A percentile compares a stretch with the other conserved stretches of the same genome.
Conservation (phyloP, 2,888 invertebrate genomes). For the Mythimna albipuncta region DNA sequence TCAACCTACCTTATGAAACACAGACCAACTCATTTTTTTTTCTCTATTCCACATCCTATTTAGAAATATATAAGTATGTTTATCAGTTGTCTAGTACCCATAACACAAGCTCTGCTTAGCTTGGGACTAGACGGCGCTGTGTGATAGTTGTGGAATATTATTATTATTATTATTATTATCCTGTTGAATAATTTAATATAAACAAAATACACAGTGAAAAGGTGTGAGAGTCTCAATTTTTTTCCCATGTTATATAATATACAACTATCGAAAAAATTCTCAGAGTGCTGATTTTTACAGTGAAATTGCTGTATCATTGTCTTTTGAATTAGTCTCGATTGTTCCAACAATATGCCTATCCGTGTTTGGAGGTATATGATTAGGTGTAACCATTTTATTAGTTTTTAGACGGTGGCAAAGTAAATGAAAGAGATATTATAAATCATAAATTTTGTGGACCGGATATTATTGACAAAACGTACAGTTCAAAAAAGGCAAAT, state of each 20-base stretch:
- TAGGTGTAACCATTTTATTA: not conserved
- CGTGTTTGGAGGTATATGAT: not conserved
- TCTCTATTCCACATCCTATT: not conserved
- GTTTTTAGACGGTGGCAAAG: not conserved
- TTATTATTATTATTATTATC: no score
- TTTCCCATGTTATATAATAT: slow-evolving; percentile 13
- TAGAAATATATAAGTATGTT: no score
- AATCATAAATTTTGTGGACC: not conserved
- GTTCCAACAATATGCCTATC: not conserved
- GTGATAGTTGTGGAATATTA: no score
- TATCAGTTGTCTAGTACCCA: no score
- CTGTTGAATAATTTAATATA: slow-evolving; percentile 13
- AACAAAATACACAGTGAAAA: slow-evolving; percentile 15
- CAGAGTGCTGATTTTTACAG: not conserved
- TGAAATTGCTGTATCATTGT: slow-evolving; percentile 27
- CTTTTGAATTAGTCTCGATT: not conserved
- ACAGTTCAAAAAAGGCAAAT: not conserved
- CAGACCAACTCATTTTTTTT: no score
- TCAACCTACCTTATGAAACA: not conserved
- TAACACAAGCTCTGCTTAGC: no score
- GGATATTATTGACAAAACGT: not conserved
- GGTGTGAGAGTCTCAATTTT: slow-evolving; percentile 8
- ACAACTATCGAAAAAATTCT: slow-evolving; percentile 11
- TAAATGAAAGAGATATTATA: not conserved
- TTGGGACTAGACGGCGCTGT: no score